These are phyloP conservation scores for Stictonetta naevosa DNA, from an alignment of 2,113 vertebrate genomes.

Conservation along the genomic window DNA sequence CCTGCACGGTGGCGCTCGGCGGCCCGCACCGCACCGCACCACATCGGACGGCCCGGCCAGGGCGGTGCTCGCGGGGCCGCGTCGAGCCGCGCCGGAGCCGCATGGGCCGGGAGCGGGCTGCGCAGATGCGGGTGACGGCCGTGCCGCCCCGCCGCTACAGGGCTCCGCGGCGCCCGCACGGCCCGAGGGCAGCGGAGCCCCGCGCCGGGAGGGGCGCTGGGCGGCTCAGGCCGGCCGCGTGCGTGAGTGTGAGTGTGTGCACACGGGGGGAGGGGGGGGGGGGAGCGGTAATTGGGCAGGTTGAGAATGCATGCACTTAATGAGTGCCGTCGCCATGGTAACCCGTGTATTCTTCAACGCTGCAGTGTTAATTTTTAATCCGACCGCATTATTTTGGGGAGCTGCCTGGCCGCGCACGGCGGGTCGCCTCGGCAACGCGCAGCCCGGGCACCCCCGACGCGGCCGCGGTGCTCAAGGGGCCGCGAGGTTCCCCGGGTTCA, in stretches of 20 bases:
- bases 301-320: constrained; percentile 44
- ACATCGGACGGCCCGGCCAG: background rate
- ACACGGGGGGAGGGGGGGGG: background rate
- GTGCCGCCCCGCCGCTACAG: background rate
- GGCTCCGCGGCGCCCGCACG: background rate
- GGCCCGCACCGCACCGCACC: too few species aligned
- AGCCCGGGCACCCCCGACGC: background rate
- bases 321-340: constrained; percentile 50
- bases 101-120: background rate
- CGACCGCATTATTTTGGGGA: constrained; percentile 32
- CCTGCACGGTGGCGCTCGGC: background rate
- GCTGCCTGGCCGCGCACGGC: constrained; percentile 7
- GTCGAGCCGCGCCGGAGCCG: too few species aligned
- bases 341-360: background rate
- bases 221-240: background rate
- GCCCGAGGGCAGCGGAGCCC: background rate
- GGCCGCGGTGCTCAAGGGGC: too few species aligned
- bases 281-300: background rate
- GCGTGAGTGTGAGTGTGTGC: constrained; percentile 60
- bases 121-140: background rate
- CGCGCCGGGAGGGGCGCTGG: background rate
- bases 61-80: background rate
- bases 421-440: constrained; percentile 53
- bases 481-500: background rate
- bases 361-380: constrained; percentile 45